Evolutionary conservation across 53 echinoderm and acorn worm genomes (phyloP), one percentile per base, ranked within the genome.

Genomic region (Holothuria leucospilota): DNA sequence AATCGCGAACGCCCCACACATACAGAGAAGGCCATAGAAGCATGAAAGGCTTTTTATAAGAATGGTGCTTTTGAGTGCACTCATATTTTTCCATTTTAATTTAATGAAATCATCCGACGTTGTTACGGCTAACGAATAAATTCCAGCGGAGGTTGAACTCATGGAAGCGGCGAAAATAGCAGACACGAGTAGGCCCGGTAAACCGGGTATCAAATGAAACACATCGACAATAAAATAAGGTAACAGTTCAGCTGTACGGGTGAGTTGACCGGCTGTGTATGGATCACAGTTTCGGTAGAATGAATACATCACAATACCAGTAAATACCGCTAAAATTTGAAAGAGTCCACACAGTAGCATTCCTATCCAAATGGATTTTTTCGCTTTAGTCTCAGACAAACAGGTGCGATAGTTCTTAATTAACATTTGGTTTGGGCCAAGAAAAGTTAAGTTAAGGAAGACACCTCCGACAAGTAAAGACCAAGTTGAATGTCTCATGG

Each of bases 171-270:
- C 53, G 28, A 83, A 83, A 27, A 83, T 64, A 21, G 84, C 84
- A 5, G 84, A 83, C 0, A 83, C 68, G 11, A 83, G 40, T 27
- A 83, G 39, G 1, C 84, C 84, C 2, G 84, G 65, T 26, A 67
- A 25, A 25, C 84, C 84, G 40, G 84, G 84, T 0, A 83, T 39
- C 30, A 42, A 15, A 1, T 64, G 65, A 30, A 49, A 83, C 41
- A 83, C 25, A 83, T 83, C 84, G 28, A 83, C 65, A 39, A 83
- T 83, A 26, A 83, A 83, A 67, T 83, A 28, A 30, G 84, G 84
- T 40, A 83, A n/a, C 2, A 83, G 26, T 21, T 83, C 84, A 6
- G 84, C 84, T 11, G 84, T 26, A 12, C 84, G 65, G 16, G 30
- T 13, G 24, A 83, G 28, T 23, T 64, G 24, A 13, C 84, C 84